Evolutionary conservation across 2,113 vertebrate species (phyloP).

Genomic region (Antennarius striatus): DNA sequence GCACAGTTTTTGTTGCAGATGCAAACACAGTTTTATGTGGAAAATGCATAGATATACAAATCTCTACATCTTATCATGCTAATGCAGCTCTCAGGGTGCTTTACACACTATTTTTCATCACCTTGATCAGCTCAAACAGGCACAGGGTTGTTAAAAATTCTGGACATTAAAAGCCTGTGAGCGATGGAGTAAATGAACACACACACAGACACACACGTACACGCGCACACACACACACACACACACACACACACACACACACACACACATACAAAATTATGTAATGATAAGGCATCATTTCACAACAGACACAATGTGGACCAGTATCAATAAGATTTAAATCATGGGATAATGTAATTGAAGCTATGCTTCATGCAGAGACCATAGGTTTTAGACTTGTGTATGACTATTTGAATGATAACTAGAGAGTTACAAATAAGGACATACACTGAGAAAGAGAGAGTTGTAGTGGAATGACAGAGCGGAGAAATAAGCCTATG

Average conservation of each 20-base stretch:
- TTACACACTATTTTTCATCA: conserved; percentile 8
- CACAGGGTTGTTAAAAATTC: conserved; percentile 55
- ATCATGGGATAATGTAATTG: conserved; percentile 54
- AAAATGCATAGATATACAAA: not conserved
- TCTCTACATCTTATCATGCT: not conserved
- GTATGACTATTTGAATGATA: conserved; percentile 45
- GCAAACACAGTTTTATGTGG: not conserved
- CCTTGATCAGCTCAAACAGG: conserved; percentile 42
- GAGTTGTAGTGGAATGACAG: conserved; percentile 1
- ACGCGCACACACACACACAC: conserved; percentile 14
- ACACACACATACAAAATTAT: not conserved
- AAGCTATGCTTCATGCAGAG: conserved; percentile 9
- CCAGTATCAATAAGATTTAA: conserved; percentile 50
- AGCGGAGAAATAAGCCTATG: conserved; percentile 24
- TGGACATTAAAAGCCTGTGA: conserved; percentile 43
- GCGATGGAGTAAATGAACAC: conserved; percentile 53
- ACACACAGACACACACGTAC: not conserved
- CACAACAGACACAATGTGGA: conserved; percentile 30
- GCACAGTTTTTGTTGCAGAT: not conserved
- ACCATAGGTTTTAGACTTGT: conserved; percentile 38
- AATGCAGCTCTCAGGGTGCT: conserved; percentile 9
- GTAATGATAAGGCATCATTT: conserved; percentile 40
- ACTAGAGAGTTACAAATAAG: conserved; percentile 16
- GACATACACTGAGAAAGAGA: conserved; percentile 4
- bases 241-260: conserved; percentile 15